phyloP scores from a whole-genome alignment of 2,113 vertebrate species.

The Pholis gunnellus region DNA sequence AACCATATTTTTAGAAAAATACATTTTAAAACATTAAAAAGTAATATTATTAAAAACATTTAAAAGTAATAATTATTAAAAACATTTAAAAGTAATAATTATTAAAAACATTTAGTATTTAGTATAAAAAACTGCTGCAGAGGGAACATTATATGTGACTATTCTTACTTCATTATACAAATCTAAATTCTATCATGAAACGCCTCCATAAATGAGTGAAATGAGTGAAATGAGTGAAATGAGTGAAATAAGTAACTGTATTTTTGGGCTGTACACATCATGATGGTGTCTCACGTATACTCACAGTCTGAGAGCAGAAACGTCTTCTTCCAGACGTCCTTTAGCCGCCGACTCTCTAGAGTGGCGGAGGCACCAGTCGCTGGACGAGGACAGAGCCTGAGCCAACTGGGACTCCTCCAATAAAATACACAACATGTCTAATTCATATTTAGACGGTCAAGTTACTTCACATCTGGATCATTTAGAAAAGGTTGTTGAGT shows the following conservation, averaged over 20 bases:
- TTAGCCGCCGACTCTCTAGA: constrained; percentile 86
- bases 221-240: neutral
- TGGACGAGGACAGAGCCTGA: constrained; percentile 85
- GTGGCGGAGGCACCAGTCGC: constrained; percentile 86
- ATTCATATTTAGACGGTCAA: neutral
- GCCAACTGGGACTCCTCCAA: constrained; percentile 86
- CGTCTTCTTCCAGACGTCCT: constrained; percentile 85
- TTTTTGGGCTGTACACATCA: neutral
- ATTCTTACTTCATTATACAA: neutral
- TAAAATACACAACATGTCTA: neutral
- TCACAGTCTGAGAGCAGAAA: constrained; percentile 86
- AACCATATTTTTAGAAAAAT: neutral
- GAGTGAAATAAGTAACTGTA: neutral
- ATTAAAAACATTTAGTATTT: too few relatives aligned
- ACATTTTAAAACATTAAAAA: too few relatives aligned
- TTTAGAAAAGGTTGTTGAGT: neutral
- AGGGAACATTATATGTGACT: neutral
- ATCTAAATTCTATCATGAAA: neutral
- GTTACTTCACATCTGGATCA: neutral
- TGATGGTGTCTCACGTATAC: constrained; percentile 18
- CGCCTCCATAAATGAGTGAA: neutral
- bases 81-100: too few relatives aligned
- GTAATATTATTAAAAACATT: too few relatives aligned
- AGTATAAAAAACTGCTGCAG: neutral
- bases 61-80: too few relatives aligned